These are phyloP conservation scores for Laterallus jamaicensis DNA, from an alignment of 2,113 vertebrate species.

Conservation along the genomic window DNA sequence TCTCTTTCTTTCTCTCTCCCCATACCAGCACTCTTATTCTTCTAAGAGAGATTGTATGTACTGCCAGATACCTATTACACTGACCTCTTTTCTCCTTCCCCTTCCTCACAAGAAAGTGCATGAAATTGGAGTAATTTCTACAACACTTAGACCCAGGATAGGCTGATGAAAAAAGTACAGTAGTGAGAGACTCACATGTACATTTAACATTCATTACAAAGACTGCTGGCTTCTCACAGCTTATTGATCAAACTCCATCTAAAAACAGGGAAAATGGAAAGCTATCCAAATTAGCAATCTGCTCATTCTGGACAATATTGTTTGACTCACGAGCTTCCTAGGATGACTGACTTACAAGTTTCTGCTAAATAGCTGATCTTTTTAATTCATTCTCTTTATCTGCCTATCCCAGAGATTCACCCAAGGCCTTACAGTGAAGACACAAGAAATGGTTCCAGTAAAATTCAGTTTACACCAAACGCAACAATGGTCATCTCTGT, in stretches of 20 bases:
- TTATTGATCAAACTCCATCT: slow-evolving; percentile 34
- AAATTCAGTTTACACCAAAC: not conserved
- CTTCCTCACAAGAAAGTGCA: slow-evolving; percentile 30
- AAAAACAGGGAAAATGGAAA: slow-evolving; percentile 53
- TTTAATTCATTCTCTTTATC: slow-evolving; percentile 9
- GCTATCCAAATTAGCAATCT: slow-evolving; percentile 61
- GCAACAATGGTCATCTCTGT: not conserved
- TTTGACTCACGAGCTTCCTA: slow-evolving; percentile 47
- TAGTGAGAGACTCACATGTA: not conserved
- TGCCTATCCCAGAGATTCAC: not conserved
- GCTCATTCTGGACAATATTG: slow-evolving; percentile 53
- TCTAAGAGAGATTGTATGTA: not conserved
- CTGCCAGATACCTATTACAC: not conserved
- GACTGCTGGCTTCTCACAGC: slow-evolving; percentile 33
- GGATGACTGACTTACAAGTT: slow-evolving; percentile 54
- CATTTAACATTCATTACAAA: slow-evolving; percentile 46
- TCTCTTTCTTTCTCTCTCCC: not conserved
- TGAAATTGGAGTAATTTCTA: slow-evolving; percentile 1
- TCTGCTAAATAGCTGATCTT: slow-evolving; percentile 50
- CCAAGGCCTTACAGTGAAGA: not conserved
- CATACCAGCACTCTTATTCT: not conserved
- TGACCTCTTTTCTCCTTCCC: slow-evolving; percentile 1
- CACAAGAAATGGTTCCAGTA: not conserved
- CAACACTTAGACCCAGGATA: not conserved
- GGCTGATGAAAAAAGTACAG: slow-evolving; percentile 5